phyloP scores from a whole-genome alignment of 1,140 invertebrate species.

The Apocrypta bakeri region DNA sequence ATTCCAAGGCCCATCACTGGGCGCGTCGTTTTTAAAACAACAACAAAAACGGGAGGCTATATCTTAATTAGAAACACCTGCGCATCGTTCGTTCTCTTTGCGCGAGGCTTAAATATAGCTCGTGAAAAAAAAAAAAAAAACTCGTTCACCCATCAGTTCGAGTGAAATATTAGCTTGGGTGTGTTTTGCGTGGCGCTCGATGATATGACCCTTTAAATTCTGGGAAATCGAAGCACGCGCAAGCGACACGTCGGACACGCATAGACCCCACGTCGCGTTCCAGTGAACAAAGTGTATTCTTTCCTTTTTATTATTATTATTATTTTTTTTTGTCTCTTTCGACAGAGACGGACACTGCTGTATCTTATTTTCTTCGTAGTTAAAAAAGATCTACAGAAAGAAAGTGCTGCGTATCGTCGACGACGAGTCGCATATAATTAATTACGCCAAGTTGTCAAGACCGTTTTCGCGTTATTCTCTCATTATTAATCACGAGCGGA shows the following conservation, averaged over 20 bases:
- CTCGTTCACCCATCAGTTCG: slow-evolving; percentile 12
- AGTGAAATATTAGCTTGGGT: slow-evolving; percentile 29
- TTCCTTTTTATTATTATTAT: too few relatives aligned
- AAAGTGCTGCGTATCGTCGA: neutral
- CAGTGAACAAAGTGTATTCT: neutral
- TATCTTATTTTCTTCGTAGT: too few relatives aligned
- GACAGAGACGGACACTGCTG: too few relatives aligned
- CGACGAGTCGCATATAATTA: neutral
- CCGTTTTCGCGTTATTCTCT: too few relatives aligned
- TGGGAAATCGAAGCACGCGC: slow-evolving; percentile 23
- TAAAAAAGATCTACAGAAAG: neutral
- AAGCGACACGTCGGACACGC: neutral
- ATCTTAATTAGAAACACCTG: neutral
- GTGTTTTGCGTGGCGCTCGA: neutral
- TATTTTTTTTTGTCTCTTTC: too few relatives aligned
- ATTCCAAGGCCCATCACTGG: too few relatives aligned
- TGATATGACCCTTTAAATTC: slow-evolving; percentile 1
- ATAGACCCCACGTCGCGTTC: neutral
- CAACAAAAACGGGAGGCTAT: too few relatives aligned
- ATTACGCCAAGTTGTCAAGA: neutral
- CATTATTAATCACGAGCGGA: too few relatives aligned
- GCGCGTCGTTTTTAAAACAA: too few relatives aligned
- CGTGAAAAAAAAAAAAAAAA: neutral
- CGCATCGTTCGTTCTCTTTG: neutral
- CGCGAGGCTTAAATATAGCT: neutral